A percentile compares a stretch with the other conserved stretches of the same genome.
These are phyloP conservation scores for Gambelia wislizenii DNA, from an alignment of 2,797 vertebrate species.

Conservation along the genomic window DNA sequence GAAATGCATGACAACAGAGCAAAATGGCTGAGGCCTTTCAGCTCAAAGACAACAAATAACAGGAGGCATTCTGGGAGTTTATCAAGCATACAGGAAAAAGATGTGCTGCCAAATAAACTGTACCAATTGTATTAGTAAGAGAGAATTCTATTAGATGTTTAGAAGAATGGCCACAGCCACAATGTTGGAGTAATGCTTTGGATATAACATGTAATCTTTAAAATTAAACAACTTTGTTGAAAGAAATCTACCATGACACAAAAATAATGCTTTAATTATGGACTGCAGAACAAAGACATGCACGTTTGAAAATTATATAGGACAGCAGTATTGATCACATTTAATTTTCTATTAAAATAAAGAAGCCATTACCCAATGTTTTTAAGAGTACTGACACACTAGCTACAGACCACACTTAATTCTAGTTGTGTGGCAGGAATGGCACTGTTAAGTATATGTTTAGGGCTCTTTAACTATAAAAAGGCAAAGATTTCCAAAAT, in stretches of 20 bases:
- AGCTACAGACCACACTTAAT: background rate
- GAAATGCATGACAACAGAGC: background rate
- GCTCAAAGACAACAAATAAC: background rate
- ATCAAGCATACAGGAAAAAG: background rate
- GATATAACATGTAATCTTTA: background rate
- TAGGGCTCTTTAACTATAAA: background rate
- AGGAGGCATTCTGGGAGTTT: background rate
- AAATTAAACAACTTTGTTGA: background rate
- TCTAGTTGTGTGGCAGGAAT: no score
- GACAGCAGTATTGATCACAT: background rate
- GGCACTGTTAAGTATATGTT: background rate
- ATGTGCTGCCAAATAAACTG: background rate
- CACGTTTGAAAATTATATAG: background rate
- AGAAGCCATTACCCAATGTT: background rate
- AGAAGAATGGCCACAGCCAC: background rate
- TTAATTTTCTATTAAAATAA: background rate
- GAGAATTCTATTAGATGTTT: background rate
- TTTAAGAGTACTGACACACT: background rate
- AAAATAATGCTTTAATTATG: background rate
- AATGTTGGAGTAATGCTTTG: background rate
- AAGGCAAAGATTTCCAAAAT: background rate
- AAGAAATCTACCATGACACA: background rate
- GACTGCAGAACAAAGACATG: background rate
- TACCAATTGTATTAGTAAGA: background rate
- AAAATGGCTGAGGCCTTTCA: no score